These are phyloP conservation scores for Parauchenoglanis ngamensis DNA, from an alignment of 2,797 vertebrate species.

Conservation along the genomic window DNA sequence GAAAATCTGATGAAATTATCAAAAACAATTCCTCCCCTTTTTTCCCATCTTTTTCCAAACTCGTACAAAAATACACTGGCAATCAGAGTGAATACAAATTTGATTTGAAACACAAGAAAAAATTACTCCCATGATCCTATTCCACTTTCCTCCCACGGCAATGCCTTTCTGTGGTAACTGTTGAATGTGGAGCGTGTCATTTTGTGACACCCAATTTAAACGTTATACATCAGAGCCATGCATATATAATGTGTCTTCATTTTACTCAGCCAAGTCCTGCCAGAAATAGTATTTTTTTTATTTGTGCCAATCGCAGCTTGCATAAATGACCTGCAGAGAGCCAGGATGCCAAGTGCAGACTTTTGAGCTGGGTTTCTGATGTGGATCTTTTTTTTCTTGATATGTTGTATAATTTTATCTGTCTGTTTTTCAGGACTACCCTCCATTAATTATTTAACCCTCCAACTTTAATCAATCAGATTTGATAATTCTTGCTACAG, in stretches of 20 bases:
- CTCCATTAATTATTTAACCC: neutral
- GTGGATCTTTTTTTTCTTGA: neutral
- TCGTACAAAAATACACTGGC: slow-evolving; percentile 29
- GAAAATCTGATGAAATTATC: slow-evolving; percentile 57
- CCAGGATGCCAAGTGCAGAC: slow-evolving; percentile 5
- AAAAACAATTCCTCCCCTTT: neutral
- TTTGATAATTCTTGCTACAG: neutral
- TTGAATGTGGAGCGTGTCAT: slow-evolving; percentile 66
- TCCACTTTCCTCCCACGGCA: slow-evolving; percentile 40
- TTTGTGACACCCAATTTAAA: slow-evolving; percentile 60
- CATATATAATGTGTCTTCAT: slow-evolving; percentile 48
- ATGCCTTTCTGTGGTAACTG: slow-evolving; percentile 59
- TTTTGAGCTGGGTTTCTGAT: neutral
- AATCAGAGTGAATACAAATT: slow-evolving; percentile 37
- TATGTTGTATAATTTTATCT: slow-evolving; percentile 7
- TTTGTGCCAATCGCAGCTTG: slow-evolving; percentile 33
- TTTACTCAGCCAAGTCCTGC: slow-evolving; percentile 39
- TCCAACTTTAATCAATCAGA: slow-evolving; percentile 1
- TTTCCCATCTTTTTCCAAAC: slow-evolving; percentile 6
- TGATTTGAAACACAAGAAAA: slow-evolving; percentile 36
- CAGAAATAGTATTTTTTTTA: slow-evolving; percentile 37
- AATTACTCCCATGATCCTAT: slow-evolving; percentile 47
- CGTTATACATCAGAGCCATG: slow-evolving; percentile 52
- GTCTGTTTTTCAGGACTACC: neutral
- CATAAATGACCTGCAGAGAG: slow-evolving; percentile 37